Conservation (phyloP, 1,140 invertebrate genomes). For the Thaumetopoea pityocampa region DNA sequence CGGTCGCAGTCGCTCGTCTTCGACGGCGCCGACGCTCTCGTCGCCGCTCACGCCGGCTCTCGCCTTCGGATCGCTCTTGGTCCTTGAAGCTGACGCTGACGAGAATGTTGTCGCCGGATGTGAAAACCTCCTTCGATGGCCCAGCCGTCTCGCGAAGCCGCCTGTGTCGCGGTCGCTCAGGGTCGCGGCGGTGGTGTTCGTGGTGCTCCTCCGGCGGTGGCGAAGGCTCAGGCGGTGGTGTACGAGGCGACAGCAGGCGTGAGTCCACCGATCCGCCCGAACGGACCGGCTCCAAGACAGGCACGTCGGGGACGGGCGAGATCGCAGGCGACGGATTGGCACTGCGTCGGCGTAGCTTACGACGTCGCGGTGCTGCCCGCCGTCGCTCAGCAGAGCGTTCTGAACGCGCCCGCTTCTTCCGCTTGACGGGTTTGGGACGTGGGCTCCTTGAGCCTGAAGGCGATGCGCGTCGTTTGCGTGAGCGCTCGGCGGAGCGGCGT, state of each 20-base stretch:
- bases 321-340: slow-evolving; percentile 28
- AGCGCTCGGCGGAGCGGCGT: slow-evolving; percentile 11
- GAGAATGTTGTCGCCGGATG: slow-evolving; percentile 93
- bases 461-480: slow-evolving; percentile 45
- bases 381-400: slow-evolving; percentile 52
- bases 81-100: slow-evolving; percentile 94
- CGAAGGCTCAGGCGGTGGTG: slow-evolving; percentile 64
- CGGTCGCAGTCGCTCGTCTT: slow-evolving; percentile 28
- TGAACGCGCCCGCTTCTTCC: slow-evolving; percentile 48
- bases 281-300: slow-evolving; percentile 27
- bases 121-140: slow-evolving; percentile 92
- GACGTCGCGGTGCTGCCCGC: too few species aligned
- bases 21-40: slow-evolving; percentile 64
- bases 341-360: slow-evolving; percentile 26
- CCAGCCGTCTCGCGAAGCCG: slow-evolving; percentile 57
- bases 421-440: slow-evolving; percentile 36
- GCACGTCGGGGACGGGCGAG: slow-evolving; percentile 24
- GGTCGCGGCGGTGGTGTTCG: slow-evolving; percentile 58
- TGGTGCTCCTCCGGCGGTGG: slow-evolving; percentile 46
- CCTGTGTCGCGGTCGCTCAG: slow-evolving; percentile 40
- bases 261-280: slow-evolving; percentile 36
- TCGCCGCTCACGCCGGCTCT: slow-evolving; percentile 38
- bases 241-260: slow-evolving; percentile 51
- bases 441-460: slow-evolving; percentile 24
- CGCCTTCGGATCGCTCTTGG: slow-evolving; percentile 73